Percentiles rank a stretch among this genome's conserved stretches.
These are phyloP conservation scores for Alosa sapidissima DNA, from an alignment of 2,797 vertebrate species.

Conservation along the genomic window DNA sequence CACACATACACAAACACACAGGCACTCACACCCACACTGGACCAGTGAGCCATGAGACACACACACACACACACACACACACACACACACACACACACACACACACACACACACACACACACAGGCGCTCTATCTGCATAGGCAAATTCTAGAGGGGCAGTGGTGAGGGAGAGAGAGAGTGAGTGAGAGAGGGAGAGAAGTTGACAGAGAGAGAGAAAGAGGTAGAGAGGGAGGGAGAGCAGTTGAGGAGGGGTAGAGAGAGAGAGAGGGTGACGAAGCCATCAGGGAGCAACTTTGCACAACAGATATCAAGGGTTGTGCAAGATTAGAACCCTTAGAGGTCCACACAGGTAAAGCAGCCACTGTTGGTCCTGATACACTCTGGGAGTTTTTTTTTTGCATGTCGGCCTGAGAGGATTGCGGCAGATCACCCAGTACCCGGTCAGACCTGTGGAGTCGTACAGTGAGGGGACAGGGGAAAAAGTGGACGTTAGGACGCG, in stretches of 20 bases:
- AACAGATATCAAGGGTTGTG: neutral
- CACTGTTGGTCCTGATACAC: neutral
- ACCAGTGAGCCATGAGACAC: neutral
- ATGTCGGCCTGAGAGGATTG: neutral
- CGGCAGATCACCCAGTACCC: neutral
- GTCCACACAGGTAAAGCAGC: neutral
- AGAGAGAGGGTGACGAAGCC: neutral
- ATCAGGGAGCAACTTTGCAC: neutral
- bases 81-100: neutral
- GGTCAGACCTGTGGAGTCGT: neutral
- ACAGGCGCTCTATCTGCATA: slow-evolving; percentile 21
- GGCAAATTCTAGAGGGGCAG: slow-evolving; percentile 3
- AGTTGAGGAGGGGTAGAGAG: neutral
- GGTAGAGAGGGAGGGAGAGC: neutral
- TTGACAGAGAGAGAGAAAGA: neutral
- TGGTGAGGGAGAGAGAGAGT: neutral
- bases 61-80: neutral
- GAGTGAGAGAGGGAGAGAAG: neutral
- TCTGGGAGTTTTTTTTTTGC: neutral
- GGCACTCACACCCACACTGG: neutral
- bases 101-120: neutral
- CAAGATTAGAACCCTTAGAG: neutral
- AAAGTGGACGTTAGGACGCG: neutral
- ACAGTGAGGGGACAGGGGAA: neutral
- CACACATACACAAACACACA: neutral